A percentile compares a stretch with the other conserved stretches of the same genome.
phyloP scores from a whole-genome alignment of 2,113 vertebrate genomes.

The Tenebrosternarchus preto region DNA sequence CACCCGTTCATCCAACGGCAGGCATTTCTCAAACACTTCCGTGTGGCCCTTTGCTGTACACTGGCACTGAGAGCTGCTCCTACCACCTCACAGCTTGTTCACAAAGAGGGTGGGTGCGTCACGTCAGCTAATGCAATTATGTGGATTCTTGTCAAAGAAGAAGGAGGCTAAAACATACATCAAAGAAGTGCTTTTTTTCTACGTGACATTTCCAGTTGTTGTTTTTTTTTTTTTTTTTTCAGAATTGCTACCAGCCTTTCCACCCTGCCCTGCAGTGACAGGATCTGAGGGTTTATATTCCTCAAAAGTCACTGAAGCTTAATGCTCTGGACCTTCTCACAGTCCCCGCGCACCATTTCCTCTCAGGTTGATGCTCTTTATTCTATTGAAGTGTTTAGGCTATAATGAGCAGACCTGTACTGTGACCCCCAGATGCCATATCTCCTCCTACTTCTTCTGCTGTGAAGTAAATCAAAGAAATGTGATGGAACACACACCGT shows the following conservation, averaged over 20 bases:
- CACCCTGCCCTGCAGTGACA: background rate
- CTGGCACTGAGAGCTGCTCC: too few relatives aligned
- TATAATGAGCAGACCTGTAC: background rate
- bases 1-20: too few relatives aligned
- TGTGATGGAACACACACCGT: background rate
- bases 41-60: too few relatives aligned
- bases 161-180: too few relatives aligned
- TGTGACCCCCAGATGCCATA: conserved; percentile 6
- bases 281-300: background rate
- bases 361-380: background rate
- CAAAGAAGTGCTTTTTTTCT: too few relatives aligned
- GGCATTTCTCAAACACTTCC: too few relatives aligned
- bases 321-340: conserved; percentile 3
- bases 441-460: background rate
- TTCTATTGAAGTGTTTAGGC: background rate
- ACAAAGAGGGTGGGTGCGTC: too few relatives aligned
- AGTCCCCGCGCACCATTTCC: background rate
- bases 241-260: background rate
- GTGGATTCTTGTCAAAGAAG: too few relatives aligned
- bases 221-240: too few relatives aligned
- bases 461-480: conserved; percentile 30
- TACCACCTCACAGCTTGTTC: too few relatives aligned
- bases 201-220: background rate
- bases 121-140: too few relatives aligned
- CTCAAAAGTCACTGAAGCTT: background rate